These are phyloP conservation scores for Seira musarum DNA, from an alignment of 2,888 invertebrate species.

Conservation along the genomic window DNA sequence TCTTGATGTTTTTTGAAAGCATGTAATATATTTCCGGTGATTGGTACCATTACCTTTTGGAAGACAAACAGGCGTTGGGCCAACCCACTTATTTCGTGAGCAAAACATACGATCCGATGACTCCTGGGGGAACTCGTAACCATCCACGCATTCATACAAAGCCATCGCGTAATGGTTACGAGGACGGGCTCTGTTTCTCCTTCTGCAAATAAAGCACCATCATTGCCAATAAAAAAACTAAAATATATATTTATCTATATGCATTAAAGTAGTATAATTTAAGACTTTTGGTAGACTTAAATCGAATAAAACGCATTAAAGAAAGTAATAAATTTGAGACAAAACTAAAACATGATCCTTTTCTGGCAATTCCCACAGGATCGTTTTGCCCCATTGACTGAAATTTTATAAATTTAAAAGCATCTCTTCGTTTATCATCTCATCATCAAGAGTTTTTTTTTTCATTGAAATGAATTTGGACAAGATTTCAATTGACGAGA, in stretches of 20 bases:
- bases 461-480: too few relatives aligned
- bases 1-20: neutral
- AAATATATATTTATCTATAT: neutral
- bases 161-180: conserved; percentile 76
- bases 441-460: too few relatives aligned
- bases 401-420: too few relatives aligned
- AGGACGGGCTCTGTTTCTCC: conserved; percentile 70
- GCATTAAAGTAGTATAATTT: too few relatives aligned
- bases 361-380: too few relatives aligned
- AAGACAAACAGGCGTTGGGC: conserved; percentile 75
- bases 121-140: conserved; percentile 74
- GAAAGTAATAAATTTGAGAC: too few relatives aligned
- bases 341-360: too few relatives aligned
- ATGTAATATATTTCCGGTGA: conserved; percentile 40
- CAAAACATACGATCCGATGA: conserved; percentile 76
- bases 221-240: neutral
- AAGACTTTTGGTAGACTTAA: too few relatives aligned
- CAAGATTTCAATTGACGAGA: too few relatives aligned
- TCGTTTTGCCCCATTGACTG: too few relatives aligned
- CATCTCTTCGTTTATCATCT: too few relatives aligned
- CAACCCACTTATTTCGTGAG: conserved; percentile 76
- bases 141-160: conserved; percentile 76
- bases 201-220: conserved; percentile 61
- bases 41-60: conserved; percentile 65
- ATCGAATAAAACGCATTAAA: too few relatives aligned